Evolutionary conservation across 2,113 vertebrate species (phyloP), one percentile per base, ranked within the genome.

Genomic region (Hippolais icterina): DNA sequence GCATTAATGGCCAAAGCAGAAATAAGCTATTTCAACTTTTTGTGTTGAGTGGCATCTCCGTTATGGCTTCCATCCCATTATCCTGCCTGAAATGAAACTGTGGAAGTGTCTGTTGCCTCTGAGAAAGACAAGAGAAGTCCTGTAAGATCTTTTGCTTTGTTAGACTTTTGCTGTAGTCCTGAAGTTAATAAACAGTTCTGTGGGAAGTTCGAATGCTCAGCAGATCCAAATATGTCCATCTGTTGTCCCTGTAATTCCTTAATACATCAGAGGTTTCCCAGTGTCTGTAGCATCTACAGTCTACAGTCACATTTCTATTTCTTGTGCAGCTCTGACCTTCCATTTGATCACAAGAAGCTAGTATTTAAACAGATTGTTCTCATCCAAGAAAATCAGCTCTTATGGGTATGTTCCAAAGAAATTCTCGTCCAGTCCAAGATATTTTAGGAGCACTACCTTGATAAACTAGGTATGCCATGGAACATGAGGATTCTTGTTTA

Each of bases 211-310:
- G 3, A 87, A 87, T 68, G 79, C 76, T 90, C 80, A 89, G 76
- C 83, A 95, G 88, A 96, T 94, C 88, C 61, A 79, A 95, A 90
- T 49, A 15, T 16, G 80, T 84, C 96, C 96, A 96, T 96, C 94
- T 96, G 92, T 83, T 95, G n/a, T 86, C 83, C 86, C 90, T 92
- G 86, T 94, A 95, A 84, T 79, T 90, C 53, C 72, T 86, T 93
- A 93, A 91, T 84, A 93, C 69, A 82, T 94, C 53, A 90, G 72
- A 96, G 80, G 83, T 93, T 95, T 97, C 94, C 82, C 94, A 94
- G 87, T 90, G 92, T 93, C 76, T 86, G 76, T 93, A 90, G 93
- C 94, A 95, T 95, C 87, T 93, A 95, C 72, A 91, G 78, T 94
- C 89, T 94, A 22, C 74, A 95, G 83, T 95, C 85, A 90, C 68